phyloP scores from a whole-genome alignment of 2,888 invertebrate genomes.

The Drosophila planitibia region DNA sequence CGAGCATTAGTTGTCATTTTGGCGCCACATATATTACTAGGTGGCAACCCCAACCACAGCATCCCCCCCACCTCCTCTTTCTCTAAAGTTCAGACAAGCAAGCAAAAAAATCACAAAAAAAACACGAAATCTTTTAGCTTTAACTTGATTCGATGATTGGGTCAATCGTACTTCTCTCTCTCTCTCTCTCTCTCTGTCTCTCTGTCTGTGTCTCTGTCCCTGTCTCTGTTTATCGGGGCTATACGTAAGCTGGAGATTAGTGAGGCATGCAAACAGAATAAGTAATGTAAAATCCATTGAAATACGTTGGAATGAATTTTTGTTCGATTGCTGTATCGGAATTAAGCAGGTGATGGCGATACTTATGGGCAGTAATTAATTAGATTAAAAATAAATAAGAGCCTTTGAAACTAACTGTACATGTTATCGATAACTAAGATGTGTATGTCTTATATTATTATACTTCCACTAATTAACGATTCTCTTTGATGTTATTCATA shows the following conservation, averaged over 20 bases:
- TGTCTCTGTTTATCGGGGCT: slow-evolving; percentile 3
- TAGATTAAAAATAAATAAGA: not conserved
- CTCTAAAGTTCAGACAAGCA: slow-evolving; percentile 5
- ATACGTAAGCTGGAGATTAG: slow-evolving; percentile 46
- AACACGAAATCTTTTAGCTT: slow-evolving; percentile 32
- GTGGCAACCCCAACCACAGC: not conserved
- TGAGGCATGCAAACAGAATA: slow-evolving; percentile 51
- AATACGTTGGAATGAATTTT: slow-evolving; percentile 3
- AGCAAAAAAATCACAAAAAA: slow-evolving; percentile 7
- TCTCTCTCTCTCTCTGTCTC: not conserved
- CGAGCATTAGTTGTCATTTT: slow-evolving; percentile 61
- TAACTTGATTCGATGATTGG: slow-evolving; percentile 55
- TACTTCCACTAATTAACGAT: not conserved
- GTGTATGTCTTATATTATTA: too few relatives aligned
- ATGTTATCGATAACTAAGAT: not conserved
- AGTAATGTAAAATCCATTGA: slow-evolving; percentile 39
- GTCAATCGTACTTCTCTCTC: slow-evolving; percentile 25
- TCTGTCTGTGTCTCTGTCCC: not conserved
- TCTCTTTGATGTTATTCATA: not conserved
- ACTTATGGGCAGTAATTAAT: not conserved
- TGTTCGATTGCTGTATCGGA: not conserved
- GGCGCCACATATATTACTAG: slow-evolving; percentile 38
- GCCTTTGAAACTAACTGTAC: not conserved
- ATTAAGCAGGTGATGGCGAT: not conserved
- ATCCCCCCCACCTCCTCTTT: not conserved